phyloP scores from a whole-genome alignment of 2,113 vertebrate species.

The Choloepus hoffmanni region DNA sequence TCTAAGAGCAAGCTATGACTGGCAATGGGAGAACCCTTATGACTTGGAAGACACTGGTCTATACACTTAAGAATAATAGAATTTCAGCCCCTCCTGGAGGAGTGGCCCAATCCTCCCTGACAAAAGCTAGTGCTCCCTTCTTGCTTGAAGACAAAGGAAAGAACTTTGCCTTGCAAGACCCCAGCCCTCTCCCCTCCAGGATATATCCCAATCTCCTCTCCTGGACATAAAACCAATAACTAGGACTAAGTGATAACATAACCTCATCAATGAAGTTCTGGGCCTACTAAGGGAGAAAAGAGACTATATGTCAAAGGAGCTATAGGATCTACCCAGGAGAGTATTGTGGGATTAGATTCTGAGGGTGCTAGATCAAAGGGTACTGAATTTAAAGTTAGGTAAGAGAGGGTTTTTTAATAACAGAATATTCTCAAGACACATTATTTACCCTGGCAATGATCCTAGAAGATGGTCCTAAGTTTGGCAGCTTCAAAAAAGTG shows the following conservation, averaged over 20 bases:
- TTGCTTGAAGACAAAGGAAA: not conserved
- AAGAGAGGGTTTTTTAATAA: not conserved
- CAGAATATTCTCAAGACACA: not conserved
- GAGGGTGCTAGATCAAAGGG: not conserved
- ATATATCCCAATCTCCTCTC: not conserved
- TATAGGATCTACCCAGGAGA: not conserved
- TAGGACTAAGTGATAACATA: not conserved
- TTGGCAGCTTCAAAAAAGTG: not conserved
- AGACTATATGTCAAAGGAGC: not conserved
- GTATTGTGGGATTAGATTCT: not conserved
- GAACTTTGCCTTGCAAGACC: not conserved
- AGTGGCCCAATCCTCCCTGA: not conserved
- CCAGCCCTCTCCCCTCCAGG: too few species aligned
- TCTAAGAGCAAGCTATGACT: too few species aligned
- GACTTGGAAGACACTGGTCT: not conserved
- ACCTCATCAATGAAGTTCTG: not conserved
- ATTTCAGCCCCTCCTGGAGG: not conserved
- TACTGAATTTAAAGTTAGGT: not conserved
- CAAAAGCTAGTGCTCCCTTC: not conserved
- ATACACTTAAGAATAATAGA: too few species aligned
- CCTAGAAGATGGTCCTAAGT: not conserved
- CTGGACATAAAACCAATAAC: not conserved
- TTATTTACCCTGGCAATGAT: too few species aligned
- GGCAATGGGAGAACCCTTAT: not conserved
- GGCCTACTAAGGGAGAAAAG: not conserved